Base-by-base conservation (phyloP, 2,888 invertebrate species). In the Empis stercorea region DNA sequence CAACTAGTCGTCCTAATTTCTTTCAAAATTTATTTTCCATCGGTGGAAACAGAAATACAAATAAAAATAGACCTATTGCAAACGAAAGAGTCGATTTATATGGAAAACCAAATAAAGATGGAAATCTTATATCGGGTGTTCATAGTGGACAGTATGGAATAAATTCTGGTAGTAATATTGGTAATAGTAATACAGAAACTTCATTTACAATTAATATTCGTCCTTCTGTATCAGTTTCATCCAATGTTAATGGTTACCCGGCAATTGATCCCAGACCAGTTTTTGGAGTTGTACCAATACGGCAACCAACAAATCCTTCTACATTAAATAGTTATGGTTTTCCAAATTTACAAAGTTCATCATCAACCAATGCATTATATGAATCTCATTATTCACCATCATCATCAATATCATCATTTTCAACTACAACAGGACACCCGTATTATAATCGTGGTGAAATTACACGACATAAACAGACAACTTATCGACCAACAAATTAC, bases 11-110 rank as follows among this genome's bases (percentile, higher is more conserved):
- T 20, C 64, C 68, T 2, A 60, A 61, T 39, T 55, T 66, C 11
- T 57, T 68, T 20, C 67, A 68, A 27, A 62, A 61, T 48, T 55
- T 66, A 20, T 30, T 64, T 15, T 58, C 55, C 15, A 59, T 62
- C 44, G 64, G 63, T 16, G 56, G 58, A n/a, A n/a, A n/a, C 4
- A 63, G 56, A 47, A 44, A 16, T 41, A 47, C 6, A 37, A 10
- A 50, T 54, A 48, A 51, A 54, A 34, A 45, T 53, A 48, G 40
- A 17, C 57, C 54, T 6, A 56, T 50, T n/a, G 46, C 11, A 46
- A 46, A 4, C 40, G 48, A 4, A 52, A 51, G 36, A 50, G 49
- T 10, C 27, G 48, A 2, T 36, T 46, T 2, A 51, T 39, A 23
- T 46, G 40, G 9, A 52, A 45, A 13, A 39, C 43, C 13, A 49